Evolutionary conservation across 2,113 vertebrate genomes (phyloP).

Genomic region (Hyla sarda): DNA sequence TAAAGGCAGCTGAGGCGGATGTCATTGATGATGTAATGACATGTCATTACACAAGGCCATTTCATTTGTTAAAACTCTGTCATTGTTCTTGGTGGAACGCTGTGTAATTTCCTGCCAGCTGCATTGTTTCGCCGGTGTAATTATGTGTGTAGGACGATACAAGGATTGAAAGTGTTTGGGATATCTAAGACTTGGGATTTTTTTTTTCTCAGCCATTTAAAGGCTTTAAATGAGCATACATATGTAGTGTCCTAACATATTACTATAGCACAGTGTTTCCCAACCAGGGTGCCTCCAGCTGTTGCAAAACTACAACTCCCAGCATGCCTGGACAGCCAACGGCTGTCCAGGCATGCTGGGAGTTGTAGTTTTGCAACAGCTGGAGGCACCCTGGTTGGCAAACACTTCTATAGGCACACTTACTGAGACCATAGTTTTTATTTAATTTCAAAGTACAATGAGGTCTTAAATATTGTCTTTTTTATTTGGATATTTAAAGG

Average conservation of each 20-base stretch:
- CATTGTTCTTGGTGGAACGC: neutral
- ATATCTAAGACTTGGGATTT: neutral
- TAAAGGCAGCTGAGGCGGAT: neutral
- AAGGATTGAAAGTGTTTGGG: neutral
- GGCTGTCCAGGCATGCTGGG: no score
- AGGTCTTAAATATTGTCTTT: no score
- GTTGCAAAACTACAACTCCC: no score
- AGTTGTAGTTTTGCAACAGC: no score
- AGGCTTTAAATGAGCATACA: neutral
- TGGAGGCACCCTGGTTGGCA: no score
- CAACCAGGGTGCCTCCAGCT: no score
- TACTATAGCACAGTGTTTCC: no score
- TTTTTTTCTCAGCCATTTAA: neutral
- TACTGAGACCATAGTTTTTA: no score
- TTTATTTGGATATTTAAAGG: no score
- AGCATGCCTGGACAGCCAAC: no score
- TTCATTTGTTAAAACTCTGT: neutral
- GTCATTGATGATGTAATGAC: constrained; percentile 20
- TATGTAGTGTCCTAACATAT: neutral
- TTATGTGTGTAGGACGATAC: constrained; percentile 15
- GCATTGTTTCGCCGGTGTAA: neutral
- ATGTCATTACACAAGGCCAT: constrained; percentile 18
- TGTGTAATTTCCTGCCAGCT: constrained; percentile 28
- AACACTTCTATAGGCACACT: no score
- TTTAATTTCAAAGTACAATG: no score